These are phyloP conservation scores for Troglohyphantes excavatus DNA, from an alignment of 2,888 invertebrate genomes.

Conservation along the genomic window DNA sequence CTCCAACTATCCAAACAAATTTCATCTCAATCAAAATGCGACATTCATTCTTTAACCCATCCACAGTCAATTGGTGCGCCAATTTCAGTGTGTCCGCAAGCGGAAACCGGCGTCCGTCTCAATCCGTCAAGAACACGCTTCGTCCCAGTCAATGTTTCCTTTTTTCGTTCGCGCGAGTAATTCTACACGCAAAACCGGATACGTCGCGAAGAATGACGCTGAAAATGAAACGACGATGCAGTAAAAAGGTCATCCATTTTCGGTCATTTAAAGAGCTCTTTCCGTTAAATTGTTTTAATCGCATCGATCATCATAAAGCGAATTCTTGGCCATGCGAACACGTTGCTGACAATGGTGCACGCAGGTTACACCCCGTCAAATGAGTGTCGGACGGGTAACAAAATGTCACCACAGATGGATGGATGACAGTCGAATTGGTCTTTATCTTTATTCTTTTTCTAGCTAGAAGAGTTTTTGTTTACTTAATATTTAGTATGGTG, in stretches of 20 bases:
- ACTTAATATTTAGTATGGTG: too few species aligned
- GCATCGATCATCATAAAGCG: conserved; percentile 72
- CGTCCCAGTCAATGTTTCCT: conserved; percentile 14
- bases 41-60: neutral
- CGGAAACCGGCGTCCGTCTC: conserved; percentile 19
- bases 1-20: too few species aligned
- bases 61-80: conserved; percentile 18
- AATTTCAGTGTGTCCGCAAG: conserved; percentile 11
- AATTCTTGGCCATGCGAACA: conserved; percentile 45
- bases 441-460: neutral
- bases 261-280: conserved; percentile 63
- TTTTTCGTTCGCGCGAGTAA: neutral
- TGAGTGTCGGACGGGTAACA: conserved; percentile 33
- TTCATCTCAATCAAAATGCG: neutral
- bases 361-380: conserved; percentile 26
- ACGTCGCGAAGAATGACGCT: conserved; percentile 35
- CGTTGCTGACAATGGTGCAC: conserved; percentile 14
- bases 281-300: conserved; percentile 67
- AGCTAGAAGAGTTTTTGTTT: neutral
- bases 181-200: conserved; percentile 45
- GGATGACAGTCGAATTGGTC: too few species aligned
- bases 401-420: conserved; percentile 21
- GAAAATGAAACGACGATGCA: conserved; percentile 37
- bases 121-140: conserved; percentile 41
- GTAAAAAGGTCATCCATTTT: conserved; percentile 71